These are phyloP conservation scores for Triplophysa yarkandensis DNA, from an alignment of 2,797 vertebrate species.

Conservation along the genomic window DNA sequence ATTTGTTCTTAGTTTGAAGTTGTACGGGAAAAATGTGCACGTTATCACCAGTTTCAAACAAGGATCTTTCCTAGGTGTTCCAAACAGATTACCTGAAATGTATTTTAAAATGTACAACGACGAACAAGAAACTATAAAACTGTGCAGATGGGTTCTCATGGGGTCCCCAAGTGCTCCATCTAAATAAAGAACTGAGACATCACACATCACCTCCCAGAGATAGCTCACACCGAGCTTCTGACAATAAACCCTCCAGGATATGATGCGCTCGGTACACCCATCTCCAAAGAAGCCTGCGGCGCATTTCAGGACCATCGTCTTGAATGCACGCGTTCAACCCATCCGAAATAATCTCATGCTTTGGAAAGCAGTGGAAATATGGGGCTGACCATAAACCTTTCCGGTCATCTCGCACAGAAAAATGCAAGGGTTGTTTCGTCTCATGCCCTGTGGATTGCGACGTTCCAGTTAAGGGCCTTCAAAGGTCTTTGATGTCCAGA, in stretches of 20 bases:
- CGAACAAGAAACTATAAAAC: conserved; percentile 23
- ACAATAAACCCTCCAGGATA: conserved; percentile 27
- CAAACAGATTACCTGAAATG: background rate
- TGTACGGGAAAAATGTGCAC: background rate
- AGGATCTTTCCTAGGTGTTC: background rate
- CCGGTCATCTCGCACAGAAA: conserved; percentile 23
- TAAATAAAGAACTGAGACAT: conserved; percentile 39
- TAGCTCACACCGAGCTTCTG: conserved; percentile 40
- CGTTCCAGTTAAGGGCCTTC: background rate
- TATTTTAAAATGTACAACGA: conserved; percentile 5
- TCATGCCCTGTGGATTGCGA: background rate
- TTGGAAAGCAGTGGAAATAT: conserved; percentile 26
- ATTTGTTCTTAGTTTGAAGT: background rate
- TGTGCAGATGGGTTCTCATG: conserved; percentile 26
- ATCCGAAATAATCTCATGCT: conserved; percentile 34
- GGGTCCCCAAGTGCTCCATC: conserved; percentile 38
- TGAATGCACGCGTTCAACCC: conserved; percentile 11
- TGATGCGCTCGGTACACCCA: conserved; percentile 25
- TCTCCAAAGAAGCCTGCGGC: background rate
- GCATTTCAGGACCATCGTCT: conserved; percentile 40
- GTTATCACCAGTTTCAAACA: background rate
- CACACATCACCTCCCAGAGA: conserved; percentile 33
- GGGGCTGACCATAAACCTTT: conserved; percentile 7
- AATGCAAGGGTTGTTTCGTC: conserved; percentile 3
- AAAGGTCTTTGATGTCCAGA: conserved; percentile 19